Evolutionary conservation across 2,888 invertebrate genomes (phyloP), one percentile per base, ranked within the genome.

Genomic region (Hydriomena furcata): DNA sequence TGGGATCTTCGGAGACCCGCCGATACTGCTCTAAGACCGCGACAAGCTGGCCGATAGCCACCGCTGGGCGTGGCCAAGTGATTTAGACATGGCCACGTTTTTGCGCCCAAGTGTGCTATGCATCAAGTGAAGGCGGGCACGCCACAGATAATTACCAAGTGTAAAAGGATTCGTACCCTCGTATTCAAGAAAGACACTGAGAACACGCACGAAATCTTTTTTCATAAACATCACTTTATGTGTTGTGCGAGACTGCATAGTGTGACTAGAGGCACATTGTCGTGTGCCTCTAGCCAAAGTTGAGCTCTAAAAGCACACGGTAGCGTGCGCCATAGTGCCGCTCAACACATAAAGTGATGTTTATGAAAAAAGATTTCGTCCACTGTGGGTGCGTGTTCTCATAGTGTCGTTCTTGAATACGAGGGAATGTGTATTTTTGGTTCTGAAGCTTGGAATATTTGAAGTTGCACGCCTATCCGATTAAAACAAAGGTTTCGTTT

Each of bases 51-150:
- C 34, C 23, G 41, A 36, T 8, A 25, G 41, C 56, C 58, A 52
- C 46, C 34, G 11, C 43, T 43, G 49, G 61, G 61, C 55, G 61
- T 55, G 58, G 55, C 38, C 2, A 5, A 7, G 32, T 58, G 58
- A 60, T 60, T 45, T 56, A 60, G 20, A 32, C 12, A 17, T 20
- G 36, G 12, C 52, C 27, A 27, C 32, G 31, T 38, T 36, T 43
- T 36, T 36, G 41, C 41, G 25, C 45, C n/a, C 42, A 30, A 53
- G 35, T 35, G 37, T 8, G 36, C 55, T n/a, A 48, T 55, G 44
- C 35, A 55, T 52, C 52, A 55, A 30, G 24, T 1, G 17, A 1
- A 24, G 32, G 32, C 23, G 40, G 30, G 10, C 27, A 30, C 30
- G 5, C 12, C 23, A 21, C 12, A 36, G 36, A 36, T 4, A 8